Conservation (phyloP, 2,113 vertebrate genomes). For the Rhea pennata region DNA sequence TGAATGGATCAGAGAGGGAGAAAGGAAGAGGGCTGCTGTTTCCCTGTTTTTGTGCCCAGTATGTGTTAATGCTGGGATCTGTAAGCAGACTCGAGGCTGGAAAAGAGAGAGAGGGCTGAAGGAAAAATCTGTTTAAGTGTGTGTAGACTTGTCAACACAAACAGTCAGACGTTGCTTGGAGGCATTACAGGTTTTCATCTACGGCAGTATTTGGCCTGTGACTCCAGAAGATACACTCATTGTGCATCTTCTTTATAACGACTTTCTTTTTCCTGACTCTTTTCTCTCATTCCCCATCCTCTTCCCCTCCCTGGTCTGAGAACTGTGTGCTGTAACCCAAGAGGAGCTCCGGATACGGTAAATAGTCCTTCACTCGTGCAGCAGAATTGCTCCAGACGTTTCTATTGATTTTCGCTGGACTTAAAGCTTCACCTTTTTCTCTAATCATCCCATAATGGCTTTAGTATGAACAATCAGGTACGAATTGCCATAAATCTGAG, state of each 20-base stretch:
- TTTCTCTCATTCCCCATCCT: not conserved
- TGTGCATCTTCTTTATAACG: not conserved
- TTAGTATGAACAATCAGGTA: slow-evolving; percentile 99
- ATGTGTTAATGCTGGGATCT: accelerated
- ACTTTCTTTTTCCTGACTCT: not conserved
- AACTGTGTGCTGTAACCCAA: slow-evolving; percentile 60
- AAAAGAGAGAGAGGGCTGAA: not conserved
- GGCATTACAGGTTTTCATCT: accelerated
- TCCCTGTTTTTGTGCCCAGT: not conserved
- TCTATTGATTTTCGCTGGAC: slow-evolving; percentile 99
- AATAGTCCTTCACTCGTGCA: slow-evolving; percentile 83
- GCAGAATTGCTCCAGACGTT: slow-evolving; percentile 98
- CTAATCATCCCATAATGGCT: slow-evolving; percentile 99
- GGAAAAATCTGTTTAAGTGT: accelerated
- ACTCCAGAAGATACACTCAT: not conserved
- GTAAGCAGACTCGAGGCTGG: not conserved
- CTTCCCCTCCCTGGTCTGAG: not conserved
- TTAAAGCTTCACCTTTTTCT: slow-evolving; percentile 99
- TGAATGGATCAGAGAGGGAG: not conserved
- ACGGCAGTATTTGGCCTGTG: accelerated
- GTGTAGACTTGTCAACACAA: accelerated
- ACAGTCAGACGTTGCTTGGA: not conserved
- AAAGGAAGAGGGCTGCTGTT: accelerated
- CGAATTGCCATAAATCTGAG: slow-evolving; percentile 96
- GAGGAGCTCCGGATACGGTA: slow-evolving; percentile 81